Conservation (phyloP, 2,888 invertebrate species). For the Ditylenchus weischeri region DNA sequence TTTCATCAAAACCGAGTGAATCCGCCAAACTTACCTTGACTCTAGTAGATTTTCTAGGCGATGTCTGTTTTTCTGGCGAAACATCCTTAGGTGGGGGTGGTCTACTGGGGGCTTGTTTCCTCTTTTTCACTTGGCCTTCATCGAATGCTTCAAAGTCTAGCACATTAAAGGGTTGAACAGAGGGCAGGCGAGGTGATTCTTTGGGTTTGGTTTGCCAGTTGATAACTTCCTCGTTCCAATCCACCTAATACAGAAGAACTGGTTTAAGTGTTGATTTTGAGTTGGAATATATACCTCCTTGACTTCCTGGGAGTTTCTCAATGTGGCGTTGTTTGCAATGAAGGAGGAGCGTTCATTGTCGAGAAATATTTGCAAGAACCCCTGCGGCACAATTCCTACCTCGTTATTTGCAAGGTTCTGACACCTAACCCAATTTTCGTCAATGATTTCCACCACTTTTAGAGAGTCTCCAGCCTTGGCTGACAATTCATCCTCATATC, state of each 20-base stretch:
- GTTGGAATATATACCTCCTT: no score
- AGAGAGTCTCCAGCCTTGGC: constrained; percentile 46
- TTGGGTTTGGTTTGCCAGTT: constrained; percentile 2
- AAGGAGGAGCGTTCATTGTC: constrained; percentile 25
- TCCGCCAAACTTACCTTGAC: neutral
- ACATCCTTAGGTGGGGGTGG: constrained; percentile 30
- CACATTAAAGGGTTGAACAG: constrained; percentile 4
- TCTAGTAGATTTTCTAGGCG: neutral
- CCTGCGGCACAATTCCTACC: constrained; percentile 47
- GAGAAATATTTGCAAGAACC: constrained; percentile 49
- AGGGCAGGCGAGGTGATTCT: constrained; percentile 4
- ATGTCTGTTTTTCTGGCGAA: constrained; percentile 2
- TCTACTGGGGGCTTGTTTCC: constrained; percentile 23
- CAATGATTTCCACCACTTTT: constrained; percentile 41
- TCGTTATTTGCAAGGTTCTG: constrained; percentile 43
- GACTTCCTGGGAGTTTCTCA: no score
- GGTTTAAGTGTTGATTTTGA: no score
- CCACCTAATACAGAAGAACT: neutral
- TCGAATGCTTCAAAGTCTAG: neutral
- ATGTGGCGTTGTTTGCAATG: no score
- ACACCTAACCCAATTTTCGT: constrained; percentile 51
- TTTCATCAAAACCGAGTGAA: neutral
- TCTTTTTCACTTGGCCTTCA: neutral
- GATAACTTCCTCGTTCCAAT: neutral
- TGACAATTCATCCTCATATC: constrained; percentile 45